A percentile compares a stretch with the other conserved stretches of the same genome.
phyloP scores from a whole-genome alignment of 2,113 vertebrate species.

The Cephalopterus ornatus region DNA sequence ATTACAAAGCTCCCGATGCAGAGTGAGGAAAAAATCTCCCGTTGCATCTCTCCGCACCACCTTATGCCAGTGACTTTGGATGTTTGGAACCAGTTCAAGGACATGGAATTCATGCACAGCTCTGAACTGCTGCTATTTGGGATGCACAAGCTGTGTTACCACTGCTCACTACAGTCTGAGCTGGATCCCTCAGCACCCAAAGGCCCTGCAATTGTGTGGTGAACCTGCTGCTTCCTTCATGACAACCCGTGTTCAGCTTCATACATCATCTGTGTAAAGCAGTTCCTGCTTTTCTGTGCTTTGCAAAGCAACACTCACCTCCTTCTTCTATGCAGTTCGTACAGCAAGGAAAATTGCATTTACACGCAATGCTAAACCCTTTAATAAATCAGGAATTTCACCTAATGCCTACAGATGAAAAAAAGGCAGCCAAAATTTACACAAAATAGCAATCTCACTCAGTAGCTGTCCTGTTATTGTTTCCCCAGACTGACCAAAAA shows the following conservation, averaged over 20 bases:
- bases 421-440: neutral
- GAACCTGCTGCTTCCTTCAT: neutral
- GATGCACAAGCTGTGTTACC: neutral
- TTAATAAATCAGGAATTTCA: neutral
- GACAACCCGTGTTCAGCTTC: neutral
- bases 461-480: neutral
- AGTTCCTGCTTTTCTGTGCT: neutral
- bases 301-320: neutral
- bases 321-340: neutral
- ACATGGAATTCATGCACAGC: neutral
- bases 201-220: neutral
- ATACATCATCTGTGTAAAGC: neutral
- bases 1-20: neutral
- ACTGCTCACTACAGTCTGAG: neutral
- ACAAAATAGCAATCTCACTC: neutral
- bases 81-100: neutral
- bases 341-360: neutral
- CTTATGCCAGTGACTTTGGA: neutral
- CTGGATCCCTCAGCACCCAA: neutral
- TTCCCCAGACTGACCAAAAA: neutral
- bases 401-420: neutral
- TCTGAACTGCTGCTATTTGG: neutral
- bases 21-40: neutral
- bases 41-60: neutral
- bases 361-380: neutral